Evolutionary conservation across 1,140 invertebrate genomes (phyloP).

Genomic region (Leptonema lineaticorne): DNA sequence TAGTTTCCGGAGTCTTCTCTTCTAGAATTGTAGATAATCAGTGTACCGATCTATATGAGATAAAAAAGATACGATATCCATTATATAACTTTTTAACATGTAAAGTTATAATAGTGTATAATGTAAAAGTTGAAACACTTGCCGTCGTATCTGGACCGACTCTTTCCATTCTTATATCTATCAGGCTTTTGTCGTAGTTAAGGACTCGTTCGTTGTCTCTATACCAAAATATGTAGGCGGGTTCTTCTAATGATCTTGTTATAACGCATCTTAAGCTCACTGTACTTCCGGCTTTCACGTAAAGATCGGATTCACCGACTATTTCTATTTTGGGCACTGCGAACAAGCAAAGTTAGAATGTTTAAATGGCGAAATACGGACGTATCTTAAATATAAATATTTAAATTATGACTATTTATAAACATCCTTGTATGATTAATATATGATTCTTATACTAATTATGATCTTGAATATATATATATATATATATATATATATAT

Average conservation of each 20-base stretch:
- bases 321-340: slow-evolving; percentile 63
- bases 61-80: too few relatives aligned
- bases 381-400: too few relatives aligned
- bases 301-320: slow-evolving; percentile 59
- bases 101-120: too few relatives aligned
- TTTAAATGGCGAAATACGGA: too few relatives aligned
- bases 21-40: slow-evolving; percentile 69
- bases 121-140: slow-evolving; percentile 42
- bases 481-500: too few relatives aligned
- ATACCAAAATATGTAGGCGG: slow-evolving; percentile 64
- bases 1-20: slow-evolving; percentile 80
- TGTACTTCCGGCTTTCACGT: slow-evolving; percentile 62
- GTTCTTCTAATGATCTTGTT: slow-evolving; percentile 60
- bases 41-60: slow-evolving; percentile 48
- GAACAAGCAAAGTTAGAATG: too few relatives aligned
- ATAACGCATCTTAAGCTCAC: slow-evolving; percentile 61
- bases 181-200: slow-evolving; percentile 61
- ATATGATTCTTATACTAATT: too few relatives aligned
- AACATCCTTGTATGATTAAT: too few relatives aligned
- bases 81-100: too few relatives aligned
- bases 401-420: too few relatives aligned
- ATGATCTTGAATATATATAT: too few relatives aligned
- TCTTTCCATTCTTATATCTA: slow-evolving; percentile 63
- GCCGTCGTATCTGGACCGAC: slow-evolving; percentile 65
- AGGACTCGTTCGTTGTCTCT: slow-evolving; percentile 66